These are phyloP conservation scores for Rissa tridactyla DNA, from an alignment of 2,113 vertebrate genomes.

Conservation along the genomic window DNA sequence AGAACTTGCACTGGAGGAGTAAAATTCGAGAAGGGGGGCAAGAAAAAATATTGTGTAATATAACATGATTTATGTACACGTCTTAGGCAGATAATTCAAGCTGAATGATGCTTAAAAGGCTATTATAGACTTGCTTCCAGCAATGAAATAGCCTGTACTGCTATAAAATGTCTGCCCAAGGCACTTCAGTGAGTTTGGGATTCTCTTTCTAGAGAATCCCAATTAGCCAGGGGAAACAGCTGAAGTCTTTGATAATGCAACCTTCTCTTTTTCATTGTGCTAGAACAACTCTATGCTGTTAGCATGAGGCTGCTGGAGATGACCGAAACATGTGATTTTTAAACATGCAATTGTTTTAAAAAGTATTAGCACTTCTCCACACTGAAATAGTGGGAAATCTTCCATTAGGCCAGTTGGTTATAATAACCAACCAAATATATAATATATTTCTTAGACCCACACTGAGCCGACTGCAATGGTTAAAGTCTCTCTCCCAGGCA, in stretches of 20 bases:
- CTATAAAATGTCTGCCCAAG: slow-evolving; percentile 56
- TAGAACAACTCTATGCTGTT: slow-evolving; percentile 1
- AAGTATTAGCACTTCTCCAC: neutral
- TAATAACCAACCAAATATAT: neutral
- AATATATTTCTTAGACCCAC: neutral
- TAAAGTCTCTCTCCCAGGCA: neutral
- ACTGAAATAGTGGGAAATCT: neutral
- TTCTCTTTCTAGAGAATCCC: slow-evolving; percentile 43
- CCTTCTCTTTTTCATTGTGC: slow-evolving; percentile 26
- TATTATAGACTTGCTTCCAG: slow-evolving; percentile 58
- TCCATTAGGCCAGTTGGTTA: neutral
- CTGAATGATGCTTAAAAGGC: slow-evolving; percentile 63
- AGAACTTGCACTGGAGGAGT: neutral
- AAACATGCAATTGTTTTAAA: neutral
- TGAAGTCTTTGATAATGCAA: slow-evolving; percentile 41
- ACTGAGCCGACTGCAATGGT: neutral
- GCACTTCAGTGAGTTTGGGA: slow-evolving; percentile 65
- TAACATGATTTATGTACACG: slow-evolving; percentile 54
- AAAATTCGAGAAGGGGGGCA: neutral
- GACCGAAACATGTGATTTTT: slow-evolving; percentile 23
- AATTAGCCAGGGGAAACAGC: slow-evolving; percentile 54
- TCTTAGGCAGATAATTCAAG: slow-evolving; percentile 51
- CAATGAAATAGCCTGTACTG: slow-evolving; percentile 41
- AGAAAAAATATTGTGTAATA: slow-evolving; percentile 22
- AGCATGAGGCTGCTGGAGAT: neutral